Conservation (phyloP, 2,888 invertebrate species). For the Caenorhabditis becei region DNA sequence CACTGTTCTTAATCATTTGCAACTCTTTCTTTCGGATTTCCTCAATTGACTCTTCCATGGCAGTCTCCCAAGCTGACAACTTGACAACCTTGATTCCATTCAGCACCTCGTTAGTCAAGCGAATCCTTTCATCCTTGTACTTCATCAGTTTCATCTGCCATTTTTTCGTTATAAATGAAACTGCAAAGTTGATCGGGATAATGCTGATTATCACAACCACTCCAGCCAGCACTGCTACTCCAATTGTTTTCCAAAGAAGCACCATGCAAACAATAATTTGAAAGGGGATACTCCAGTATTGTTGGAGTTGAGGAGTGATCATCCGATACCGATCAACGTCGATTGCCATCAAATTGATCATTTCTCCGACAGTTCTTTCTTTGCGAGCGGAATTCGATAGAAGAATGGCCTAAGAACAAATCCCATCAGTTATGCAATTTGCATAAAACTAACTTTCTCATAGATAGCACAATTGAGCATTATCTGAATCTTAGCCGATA, state of each 20-base stretch:
- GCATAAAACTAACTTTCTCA: conserved; percentile 79
- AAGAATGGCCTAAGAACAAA: conserved; percentile 79
- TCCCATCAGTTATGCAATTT: background rate
- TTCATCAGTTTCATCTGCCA: conserved; percentile 89
- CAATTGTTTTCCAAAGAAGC: conserved; percentile 83
- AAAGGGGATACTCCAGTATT: conserved; percentile 80
- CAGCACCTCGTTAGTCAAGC: conserved; percentile 93
- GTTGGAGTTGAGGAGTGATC: conserved; percentile 80
- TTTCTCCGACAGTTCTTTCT: conserved; percentile 84
- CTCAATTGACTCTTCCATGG: conserved; percentile 76
- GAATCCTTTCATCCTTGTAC: conserved; percentile 93
- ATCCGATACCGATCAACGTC: conserved; percentile 83
- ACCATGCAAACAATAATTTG: conserved; percentile 78
- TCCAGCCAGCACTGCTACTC: conserved; percentile 92
- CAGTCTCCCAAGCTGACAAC: conserved; percentile 84
- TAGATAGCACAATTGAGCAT: conserved; percentile 79
- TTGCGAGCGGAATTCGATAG: conserved; percentile 83
- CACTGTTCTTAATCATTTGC: conserved; percentile 70
- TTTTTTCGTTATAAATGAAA: conserved; percentile 74
- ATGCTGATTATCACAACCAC: conserved; percentile 88
- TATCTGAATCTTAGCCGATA: conserved; percentile 76
- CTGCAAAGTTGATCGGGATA: conserved; percentile 84
- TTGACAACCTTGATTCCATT: conserved; percentile 89
- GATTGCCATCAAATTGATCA: conserved; percentile 84
- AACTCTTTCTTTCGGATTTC: conserved; percentile 65